Conservation (phyloP, 2,113 vertebrate genomes). For the Propithecus coquereli region DNA sequence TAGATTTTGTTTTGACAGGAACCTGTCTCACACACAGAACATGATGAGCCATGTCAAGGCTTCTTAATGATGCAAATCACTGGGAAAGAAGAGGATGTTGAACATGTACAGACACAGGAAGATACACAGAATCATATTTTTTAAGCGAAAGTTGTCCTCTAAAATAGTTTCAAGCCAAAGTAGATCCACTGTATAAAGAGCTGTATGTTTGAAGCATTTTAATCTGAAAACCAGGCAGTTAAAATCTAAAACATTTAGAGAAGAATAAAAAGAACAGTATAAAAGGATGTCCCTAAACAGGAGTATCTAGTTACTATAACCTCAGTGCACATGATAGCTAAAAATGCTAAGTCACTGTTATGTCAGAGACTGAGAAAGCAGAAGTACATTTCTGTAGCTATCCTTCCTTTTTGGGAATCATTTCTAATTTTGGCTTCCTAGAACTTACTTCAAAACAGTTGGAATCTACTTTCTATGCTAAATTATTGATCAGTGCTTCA, state of each 20-base stretch:
- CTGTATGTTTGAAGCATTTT: background rate
- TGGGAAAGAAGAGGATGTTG: background rate
- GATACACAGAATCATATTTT: background rate
- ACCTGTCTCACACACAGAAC: slow-evolving; percentile 7
- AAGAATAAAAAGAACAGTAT: background rate
- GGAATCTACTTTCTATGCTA: background rate
- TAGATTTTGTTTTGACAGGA: slow-evolving; percentile 40
- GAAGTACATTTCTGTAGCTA: background rate
- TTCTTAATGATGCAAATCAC: slow-evolving; percentile 7
- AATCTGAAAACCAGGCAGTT: background rate
- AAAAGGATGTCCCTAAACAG: background rate
- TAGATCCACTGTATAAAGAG: background rate
- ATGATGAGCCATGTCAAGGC: background rate
- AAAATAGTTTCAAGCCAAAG: background rate
- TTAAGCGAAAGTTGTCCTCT: background rate
- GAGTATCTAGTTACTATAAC: background rate
- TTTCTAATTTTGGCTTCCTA: background rate
- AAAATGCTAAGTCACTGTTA: background rate
- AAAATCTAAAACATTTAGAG: background rate
- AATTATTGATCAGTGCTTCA: background rate
- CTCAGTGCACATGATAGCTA: background rate
- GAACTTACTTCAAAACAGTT: background rate
- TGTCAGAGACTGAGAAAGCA: background rate
- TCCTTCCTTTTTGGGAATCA: background rate
- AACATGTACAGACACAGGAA: background rate